Percentiles rank a stretch among this genome's conserved stretches.
Conservation (phyloP, 2,888 invertebrate species). For the Rhynchonema sp. region DNA sequence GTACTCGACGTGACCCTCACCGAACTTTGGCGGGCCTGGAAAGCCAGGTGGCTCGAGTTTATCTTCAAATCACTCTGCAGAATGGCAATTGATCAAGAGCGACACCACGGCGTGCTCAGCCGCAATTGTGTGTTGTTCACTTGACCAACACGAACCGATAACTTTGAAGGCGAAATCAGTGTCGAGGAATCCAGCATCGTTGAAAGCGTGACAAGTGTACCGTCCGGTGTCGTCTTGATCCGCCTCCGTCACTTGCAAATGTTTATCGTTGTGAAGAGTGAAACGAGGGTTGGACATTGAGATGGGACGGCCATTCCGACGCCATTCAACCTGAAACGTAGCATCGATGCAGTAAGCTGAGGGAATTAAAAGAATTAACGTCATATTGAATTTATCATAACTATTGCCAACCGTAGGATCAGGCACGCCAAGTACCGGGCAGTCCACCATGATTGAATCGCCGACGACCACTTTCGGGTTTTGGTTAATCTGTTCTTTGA, state of each 20-base stretch:
- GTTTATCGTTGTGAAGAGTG: slow-evolving; percentile 7
- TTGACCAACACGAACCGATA: slow-evolving; percentile 40
- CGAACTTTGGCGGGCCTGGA: slow-evolving; percentile 32
- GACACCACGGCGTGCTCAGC: neutral
- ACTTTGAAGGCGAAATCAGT: slow-evolving; percentile 40
- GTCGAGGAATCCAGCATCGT: slow-evolving; percentile 37
- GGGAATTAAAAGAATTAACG: neutral
- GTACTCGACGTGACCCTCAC: slow-evolving; percentile 13
- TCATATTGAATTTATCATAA: neutral
- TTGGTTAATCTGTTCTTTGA: slow-evolving; percentile 23
- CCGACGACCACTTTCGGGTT: slow-evolving; percentile 34
- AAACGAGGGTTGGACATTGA: slow-evolving; percentile 2
- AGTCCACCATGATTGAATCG: slow-evolving; percentile 36
- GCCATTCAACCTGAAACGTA: slow-evolving; percentile 12
- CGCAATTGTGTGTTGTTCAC: too few relatives aligned
- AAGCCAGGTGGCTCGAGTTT: too few relatives aligned
- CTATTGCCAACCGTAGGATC: slow-evolving; percentile 29
- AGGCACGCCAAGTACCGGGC: slow-evolving; percentile 37
- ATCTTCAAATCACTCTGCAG: too few relatives aligned
- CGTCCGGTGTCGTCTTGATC: slow-evolving; percentile 40
- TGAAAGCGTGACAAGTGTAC: slow-evolving; percentile 41
- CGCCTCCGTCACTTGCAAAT: slow-evolving; percentile 26
- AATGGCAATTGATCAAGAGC: too few relatives aligned
- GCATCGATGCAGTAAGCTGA: neutral
- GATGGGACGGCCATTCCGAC: slow-evolving; percentile 6